Conservation (phyloP, 2,113 vertebrate genomes). For the Microcebus lehilahytsara region DNA sequence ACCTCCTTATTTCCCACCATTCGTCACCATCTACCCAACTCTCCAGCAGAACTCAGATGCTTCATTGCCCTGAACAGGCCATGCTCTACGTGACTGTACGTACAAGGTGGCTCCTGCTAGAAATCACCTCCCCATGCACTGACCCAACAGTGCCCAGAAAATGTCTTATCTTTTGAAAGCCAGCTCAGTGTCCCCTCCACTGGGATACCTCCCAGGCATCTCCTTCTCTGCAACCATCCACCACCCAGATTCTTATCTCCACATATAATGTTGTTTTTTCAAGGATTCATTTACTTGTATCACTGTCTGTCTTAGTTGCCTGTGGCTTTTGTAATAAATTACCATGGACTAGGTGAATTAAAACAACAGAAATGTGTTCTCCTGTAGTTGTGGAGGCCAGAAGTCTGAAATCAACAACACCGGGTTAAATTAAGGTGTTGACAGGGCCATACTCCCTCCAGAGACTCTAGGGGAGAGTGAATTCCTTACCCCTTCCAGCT, state of each 20-base stretch:
- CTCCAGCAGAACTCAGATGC: background rate
- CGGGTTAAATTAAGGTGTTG: background rate
- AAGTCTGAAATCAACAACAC: background rate
- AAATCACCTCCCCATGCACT: background rate
- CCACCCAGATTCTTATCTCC: background rate
- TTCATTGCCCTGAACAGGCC: background rate
- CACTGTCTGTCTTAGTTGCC: background rate
- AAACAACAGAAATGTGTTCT: background rate
- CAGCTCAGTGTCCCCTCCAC: background rate
- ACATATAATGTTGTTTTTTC: background rate
- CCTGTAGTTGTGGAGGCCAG: background rate
- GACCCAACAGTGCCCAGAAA: background rate
- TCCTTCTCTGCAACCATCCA: background rate
- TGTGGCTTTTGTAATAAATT: background rate
- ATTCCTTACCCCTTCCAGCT: background rate
- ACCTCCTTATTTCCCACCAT: background rate
- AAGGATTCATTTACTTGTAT: background rate
- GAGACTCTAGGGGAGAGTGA: background rate
- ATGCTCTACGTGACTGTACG: background rate
- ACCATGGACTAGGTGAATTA: background rate
- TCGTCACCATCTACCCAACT: background rate
- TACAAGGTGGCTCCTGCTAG: background rate
- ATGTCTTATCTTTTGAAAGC: background rate
- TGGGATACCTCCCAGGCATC: background rate
- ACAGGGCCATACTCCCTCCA: background rate